phyloP scores from a whole-genome alignment of 2,113 vertebrate genomes.

The Tauraco erythrolophus region DNA sequence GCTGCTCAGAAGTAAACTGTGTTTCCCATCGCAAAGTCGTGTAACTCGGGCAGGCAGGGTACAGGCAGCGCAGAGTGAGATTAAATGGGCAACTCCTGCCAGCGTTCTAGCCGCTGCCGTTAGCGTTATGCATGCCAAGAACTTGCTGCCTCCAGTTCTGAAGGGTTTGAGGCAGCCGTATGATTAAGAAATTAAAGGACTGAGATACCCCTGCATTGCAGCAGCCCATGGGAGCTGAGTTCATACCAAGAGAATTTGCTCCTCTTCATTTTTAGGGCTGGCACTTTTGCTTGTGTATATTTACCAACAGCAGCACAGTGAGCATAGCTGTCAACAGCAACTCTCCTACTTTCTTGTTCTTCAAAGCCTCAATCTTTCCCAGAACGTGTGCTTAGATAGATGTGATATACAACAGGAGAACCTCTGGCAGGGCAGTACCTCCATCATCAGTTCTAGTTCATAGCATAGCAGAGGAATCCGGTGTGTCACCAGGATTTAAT shows the following conservation, averaged over 20 bases:
- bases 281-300: neutral
- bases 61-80: neutral
- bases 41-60: rapidly evolving
- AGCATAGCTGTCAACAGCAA: neutral
- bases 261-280: neutral
- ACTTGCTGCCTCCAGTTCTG: neutral
- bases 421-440: neutral
- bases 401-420: neutral
- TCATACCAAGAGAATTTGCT: neutral
- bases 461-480: neutral
- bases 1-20: neutral
- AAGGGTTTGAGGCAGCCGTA: neutral
- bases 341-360: neutral
- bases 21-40: neutral
- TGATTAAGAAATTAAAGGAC: neutral
- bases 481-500: neutral
- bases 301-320: neutral
- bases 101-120: neutral
- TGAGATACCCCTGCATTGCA: neutral
- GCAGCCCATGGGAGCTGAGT: neutral
- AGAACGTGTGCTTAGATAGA: neutral
- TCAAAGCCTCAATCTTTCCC: neutral
- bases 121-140: rapidly evolving
- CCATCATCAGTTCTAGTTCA: neutral
- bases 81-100: neutral